These are phyloP conservation scores for Sepiola atlantica DNA, from an alignment of 2,888 invertebrate genomes.

Conservation along the genomic window DNA sequence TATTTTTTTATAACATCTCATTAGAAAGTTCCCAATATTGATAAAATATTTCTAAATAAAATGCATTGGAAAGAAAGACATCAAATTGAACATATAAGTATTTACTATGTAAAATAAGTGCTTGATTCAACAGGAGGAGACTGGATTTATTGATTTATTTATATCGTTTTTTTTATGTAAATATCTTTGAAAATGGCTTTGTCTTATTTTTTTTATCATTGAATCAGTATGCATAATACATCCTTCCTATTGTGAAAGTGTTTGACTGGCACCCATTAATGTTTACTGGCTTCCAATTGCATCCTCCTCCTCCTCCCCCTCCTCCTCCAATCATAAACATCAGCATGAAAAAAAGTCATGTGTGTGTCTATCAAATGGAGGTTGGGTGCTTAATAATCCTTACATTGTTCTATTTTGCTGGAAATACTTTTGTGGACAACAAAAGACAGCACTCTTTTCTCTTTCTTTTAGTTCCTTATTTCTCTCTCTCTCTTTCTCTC, in stretches of 20 bases:
- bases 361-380: neutral
- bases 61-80: too few species aligned
- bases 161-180: neutral
- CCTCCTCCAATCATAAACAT: neutral
- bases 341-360: neutral
- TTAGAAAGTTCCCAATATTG: too few species aligned
- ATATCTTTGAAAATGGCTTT: neutral
- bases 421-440: neutral
- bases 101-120: too few species aligned
- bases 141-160: too few species aligned
- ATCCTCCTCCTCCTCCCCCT: neutral
- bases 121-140: too few species aligned
- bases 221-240: neutral
- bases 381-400: neutral
- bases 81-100: too few species aligned
- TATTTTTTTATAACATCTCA: too few species aligned
- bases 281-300: neutral
- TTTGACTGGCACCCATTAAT: neutral
- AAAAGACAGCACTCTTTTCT: neutral
- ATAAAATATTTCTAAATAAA: too few species aligned
- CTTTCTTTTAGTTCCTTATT: neutral
- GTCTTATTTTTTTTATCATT: neutral
- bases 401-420: conserved; percentile 18
- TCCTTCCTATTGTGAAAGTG: neutral
- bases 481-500: neutral